Evolutionary conservation across 2,888 invertebrate species (phyloP).

Genomic region (Caenorhabditis wallacei): DNA sequence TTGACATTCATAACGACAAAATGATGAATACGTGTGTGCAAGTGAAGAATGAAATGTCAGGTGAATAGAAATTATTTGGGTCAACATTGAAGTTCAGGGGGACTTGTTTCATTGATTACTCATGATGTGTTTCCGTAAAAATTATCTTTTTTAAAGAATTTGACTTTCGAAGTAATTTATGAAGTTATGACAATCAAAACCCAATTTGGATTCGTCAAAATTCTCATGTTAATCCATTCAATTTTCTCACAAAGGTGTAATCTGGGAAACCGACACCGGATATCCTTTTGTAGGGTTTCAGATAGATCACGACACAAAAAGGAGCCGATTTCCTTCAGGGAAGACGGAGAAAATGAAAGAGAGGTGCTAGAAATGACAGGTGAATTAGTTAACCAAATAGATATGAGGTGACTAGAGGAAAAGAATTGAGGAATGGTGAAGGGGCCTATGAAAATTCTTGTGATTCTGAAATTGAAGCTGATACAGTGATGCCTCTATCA

Average conservation of each 20-base stretch:
- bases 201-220: too few species aligned
- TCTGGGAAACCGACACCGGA: slow-evolving; percentile 26
- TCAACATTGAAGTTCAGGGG: not conserved
- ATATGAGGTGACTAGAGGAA: too few species aligned
- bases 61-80: not conserved
- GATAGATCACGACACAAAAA: not conserved
- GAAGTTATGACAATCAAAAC: too few species aligned
- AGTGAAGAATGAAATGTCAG: slow-evolving; percentile 24
- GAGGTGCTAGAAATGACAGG: slow-evolving; percentile 8
- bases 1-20: slow-evolving; percentile 52
- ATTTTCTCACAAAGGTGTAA: slow-evolving; percentile 18
- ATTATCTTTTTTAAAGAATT: too few species aligned
- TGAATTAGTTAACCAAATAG: not conserved
- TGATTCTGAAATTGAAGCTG: too few species aligned
- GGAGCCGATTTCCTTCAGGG: slow-evolving; percentile 14
- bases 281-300: slow-evolving; percentile 15
- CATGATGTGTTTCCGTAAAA: too few species aligned
- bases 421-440: too few species aligned
- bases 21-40: not conserved
- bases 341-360: not conserved
- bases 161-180: too few species aligned
- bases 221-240: not conserved
- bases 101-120: not conserved
- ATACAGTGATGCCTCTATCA: too few species aligned
- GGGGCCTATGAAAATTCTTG: too few species aligned